Evolutionary conservation across 2,888 invertebrate genomes (phyloP).

Genomic region (Eupeodes latifasciatus): DNA sequence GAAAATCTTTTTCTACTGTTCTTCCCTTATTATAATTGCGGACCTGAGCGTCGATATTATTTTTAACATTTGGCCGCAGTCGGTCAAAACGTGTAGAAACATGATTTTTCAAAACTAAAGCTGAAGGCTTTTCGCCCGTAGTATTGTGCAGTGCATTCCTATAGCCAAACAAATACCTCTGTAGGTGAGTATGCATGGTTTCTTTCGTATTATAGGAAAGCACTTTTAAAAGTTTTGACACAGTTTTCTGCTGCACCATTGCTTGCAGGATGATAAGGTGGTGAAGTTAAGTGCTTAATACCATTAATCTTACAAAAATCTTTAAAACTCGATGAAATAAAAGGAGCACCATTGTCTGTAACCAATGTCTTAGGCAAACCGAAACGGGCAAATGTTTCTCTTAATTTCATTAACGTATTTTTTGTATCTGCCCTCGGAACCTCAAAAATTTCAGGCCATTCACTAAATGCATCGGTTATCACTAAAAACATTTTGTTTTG

Average conservation of each 20-base stretch:
- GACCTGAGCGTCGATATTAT: not conserved
- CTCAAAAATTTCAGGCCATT: too few relatives aligned
- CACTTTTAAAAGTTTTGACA: slow-evolving; percentile 25
- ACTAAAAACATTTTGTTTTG: too few relatives aligned
- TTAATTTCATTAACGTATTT: too few relatives aligned
- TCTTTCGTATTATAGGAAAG: slow-evolving; percentile 1
- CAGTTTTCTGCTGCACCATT: slow-evolving; percentile 17
- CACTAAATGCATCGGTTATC: too few relatives aligned
- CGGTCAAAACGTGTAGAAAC: slow-evolving; percentile 29
- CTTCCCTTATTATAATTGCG: slow-evolving; percentile 35
- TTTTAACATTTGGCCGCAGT: slow-evolving; percentile 12
- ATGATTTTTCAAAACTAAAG: slow-evolving; percentile 15
- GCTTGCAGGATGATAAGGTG: slow-evolving; percentile 19
- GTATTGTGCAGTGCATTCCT: slow-evolving; percentile 25
- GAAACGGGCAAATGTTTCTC: too few relatives aligned
- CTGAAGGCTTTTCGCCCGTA: slow-evolving; percentile 37
- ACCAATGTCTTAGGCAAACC: not conserved
- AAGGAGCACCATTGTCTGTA: slow-evolving; percentile 22
- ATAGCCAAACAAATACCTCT: slow-evolving; percentile 32
- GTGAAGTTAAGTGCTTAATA: slow-evolving; percentile 12
- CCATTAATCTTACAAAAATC: too few relatives aligned
- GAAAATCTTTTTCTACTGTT: slow-evolving; percentile 10
- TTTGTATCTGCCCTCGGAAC: too few relatives aligned
- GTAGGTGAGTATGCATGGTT: slow-evolving; percentile 4
- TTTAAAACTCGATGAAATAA: not conserved